A percentile compares a stretch with the other conserved stretches of the same genome.
phyloP scores from a whole-genome alignment of 1,140 invertebrate genomes.

The Macrotrachela quadricornifera region DNA sequence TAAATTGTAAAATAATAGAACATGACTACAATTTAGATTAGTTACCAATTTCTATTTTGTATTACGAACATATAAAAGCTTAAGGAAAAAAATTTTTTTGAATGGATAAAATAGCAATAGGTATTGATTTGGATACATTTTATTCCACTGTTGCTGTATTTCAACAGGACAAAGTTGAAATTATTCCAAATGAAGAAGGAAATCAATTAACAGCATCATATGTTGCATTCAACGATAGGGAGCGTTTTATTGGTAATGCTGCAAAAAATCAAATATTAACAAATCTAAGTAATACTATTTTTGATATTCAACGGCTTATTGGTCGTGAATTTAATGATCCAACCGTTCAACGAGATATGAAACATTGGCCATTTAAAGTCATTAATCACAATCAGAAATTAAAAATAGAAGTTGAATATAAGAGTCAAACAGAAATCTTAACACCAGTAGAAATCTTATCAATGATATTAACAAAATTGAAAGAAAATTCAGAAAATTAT shows the following conservation, averaged over 20 bases:
- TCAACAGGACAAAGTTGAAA: too few species aligned
- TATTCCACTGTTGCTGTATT: too few species aligned
- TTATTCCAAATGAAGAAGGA: slow-evolving; percentile 96
- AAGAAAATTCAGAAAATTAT: slow-evolving; percentile 60
- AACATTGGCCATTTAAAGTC: slow-evolving; percentile 50
- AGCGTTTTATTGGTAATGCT: slow-evolving; percentile 85
- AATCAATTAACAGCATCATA: slow-evolving; percentile 94
- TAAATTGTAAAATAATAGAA: too few species aligned
- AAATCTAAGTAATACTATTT: slow-evolving; percentile 87
- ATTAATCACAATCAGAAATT: slow-evolving; percentile 40
- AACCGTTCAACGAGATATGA: slow-evolving; percentile 53
- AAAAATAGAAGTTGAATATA: slow-evolving; percentile 2
- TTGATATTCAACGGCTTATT: slow-evolving; percentile 71
- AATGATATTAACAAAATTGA: slow-evolving; percentile 93
- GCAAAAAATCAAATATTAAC: slow-evolving; percentile 95
- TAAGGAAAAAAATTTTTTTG: too few species aligned
- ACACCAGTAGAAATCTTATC: slow-evolving; percentile 82
- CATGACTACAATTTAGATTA: too few species aligned
- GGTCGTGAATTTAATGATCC: slow-evolving; percentile 65
- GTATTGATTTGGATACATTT: too few species aligned
- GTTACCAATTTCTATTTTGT: too few species aligned
- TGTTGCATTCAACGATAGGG: slow-evolving; percentile 80
- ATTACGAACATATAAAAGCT: too few species aligned
- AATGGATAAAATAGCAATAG: too few species aligned
- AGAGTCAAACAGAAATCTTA: slow-evolving; percentile 40